These are phyloP conservation scores for Elysia crispata DNA, from an alignment of 2,888 invertebrate genomes.

Conservation along the genomic window DNA sequence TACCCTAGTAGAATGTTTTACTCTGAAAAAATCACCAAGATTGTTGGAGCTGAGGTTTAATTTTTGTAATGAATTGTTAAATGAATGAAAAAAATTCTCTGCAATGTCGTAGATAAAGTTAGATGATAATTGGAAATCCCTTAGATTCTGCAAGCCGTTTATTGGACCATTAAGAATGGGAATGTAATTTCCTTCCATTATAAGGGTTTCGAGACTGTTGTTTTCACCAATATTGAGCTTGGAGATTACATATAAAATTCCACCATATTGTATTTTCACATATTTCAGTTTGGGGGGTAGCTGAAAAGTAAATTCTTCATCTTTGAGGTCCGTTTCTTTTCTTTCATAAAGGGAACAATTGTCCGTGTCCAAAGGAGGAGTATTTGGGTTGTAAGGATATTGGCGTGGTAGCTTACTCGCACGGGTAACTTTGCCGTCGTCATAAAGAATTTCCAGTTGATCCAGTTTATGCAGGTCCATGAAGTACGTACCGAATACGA, in stretches of 20 bases:
- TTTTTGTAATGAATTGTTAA: slow-evolving; percentile 13
- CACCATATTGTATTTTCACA: not conserved
- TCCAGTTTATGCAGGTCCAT: slow-evolving; percentile 6
- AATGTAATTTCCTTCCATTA: not conserved
- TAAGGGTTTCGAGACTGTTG: not conserved
- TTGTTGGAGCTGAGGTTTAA: slow-evolving; percentile 16
- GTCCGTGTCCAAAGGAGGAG: not conserved
- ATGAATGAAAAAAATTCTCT: slow-evolving; percentile 9
- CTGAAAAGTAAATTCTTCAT: not conserved
- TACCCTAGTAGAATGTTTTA: not conserved
- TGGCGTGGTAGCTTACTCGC: too few species aligned
- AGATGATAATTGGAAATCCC: not conserved
- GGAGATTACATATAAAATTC: not conserved
- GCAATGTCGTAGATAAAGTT: not conserved
- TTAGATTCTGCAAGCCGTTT: not conserved
- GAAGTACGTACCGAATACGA: slow-evolving; percentile 24
- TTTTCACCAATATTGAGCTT: not conserved
- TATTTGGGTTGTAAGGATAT: too few species aligned
- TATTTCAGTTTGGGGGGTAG: slow-evolving; percentile 29
- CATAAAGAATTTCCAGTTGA: not conserved
- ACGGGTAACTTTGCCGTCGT: not conserved
- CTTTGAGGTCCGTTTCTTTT: not conserved
- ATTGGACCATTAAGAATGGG: slow-evolving; percentile 9
- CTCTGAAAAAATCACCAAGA: not conserved
- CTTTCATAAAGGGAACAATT: not conserved